These are phyloP conservation scores for Microctenopoma lineatum DNA, from an alignment of 2,797 vertebrate species.

Conservation along the genomic window DNA sequence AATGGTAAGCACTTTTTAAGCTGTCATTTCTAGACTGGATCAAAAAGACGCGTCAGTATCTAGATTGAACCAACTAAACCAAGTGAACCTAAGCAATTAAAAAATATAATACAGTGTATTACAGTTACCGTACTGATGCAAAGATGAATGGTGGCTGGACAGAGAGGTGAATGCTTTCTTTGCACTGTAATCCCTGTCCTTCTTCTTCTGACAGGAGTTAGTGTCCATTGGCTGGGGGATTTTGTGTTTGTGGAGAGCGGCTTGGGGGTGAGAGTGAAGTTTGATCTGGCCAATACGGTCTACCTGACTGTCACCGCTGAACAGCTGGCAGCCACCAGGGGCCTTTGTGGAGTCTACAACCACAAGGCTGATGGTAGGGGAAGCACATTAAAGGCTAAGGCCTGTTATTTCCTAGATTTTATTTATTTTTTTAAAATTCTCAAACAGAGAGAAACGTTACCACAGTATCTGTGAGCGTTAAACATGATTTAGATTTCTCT, in stretches of 20 bases:
- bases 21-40: background rate
- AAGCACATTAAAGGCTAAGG: no score
- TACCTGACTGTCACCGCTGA: conserved; percentile 85
- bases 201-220: conserved; percentile 81
- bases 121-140: no score
- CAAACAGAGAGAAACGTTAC: no score
- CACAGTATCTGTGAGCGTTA: no score
- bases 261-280: conserved; percentile 86
- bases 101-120: no score
- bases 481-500: no score
- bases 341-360: conserved; percentile 92
- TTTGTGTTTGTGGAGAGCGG: conserved; percentile 91
- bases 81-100: no score
- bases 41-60: no score
- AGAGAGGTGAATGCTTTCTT: background rate
- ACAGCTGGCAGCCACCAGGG: conserved; percentile 83
- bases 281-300: conserved; percentile 82
- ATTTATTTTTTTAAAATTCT: no score
- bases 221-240: conserved; percentile 90
- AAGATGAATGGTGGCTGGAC: background rate
- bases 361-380: conserved; percentile 81
- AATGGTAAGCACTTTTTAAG: conserved; percentile 76
- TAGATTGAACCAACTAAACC: background rate
- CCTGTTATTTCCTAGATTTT: background rate
- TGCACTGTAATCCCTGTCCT: no score